Evolutionary conservation across 2,797 vertebrate species (phyloP).

Genomic region (Heliangelus exortis): DNA sequence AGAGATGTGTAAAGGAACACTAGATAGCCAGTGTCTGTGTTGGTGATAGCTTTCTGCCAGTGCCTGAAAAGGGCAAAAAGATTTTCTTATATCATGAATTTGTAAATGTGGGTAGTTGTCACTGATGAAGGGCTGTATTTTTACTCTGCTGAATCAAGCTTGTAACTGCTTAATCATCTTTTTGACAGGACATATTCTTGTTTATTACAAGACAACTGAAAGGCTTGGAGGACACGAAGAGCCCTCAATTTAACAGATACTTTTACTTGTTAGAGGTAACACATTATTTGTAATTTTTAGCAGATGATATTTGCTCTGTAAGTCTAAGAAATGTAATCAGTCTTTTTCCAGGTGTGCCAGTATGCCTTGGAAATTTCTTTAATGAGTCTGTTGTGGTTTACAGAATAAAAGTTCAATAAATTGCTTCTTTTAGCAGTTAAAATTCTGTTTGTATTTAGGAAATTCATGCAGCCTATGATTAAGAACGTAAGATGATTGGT

Average conservation of each 20-base stretch:
- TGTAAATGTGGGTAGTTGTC: background rate
- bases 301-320: background rate
- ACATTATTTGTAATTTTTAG: background rate
- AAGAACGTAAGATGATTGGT: background rate
- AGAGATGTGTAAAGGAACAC: background rate
- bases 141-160: conserved; percentile 1
- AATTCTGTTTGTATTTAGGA: background rate
- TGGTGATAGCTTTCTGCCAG: background rate
- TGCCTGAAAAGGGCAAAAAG: background rate
- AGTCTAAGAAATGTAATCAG: background rate
- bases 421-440: background rate
- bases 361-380: background rate
- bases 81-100: background rate
- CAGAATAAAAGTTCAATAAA: background rate
- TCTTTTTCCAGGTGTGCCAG: background rate
- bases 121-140: background rate
- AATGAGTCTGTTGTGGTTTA: too few species aligned
- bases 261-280: conserved; percentile 98
- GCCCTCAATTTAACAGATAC: conserved; percentile 99
- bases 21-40: background rate
- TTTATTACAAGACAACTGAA: conserved; percentile 99
- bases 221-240: conserved; percentile 99
- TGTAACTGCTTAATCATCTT: conserved; percentile 47
- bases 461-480: background rate
- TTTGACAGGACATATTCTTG: conserved; percentile 95